These are phyloP conservation scores for Eulemur mongoz DNA, from an alignment of 2,797 vertebrate genomes.

Conservation along the genomic window DNA sequence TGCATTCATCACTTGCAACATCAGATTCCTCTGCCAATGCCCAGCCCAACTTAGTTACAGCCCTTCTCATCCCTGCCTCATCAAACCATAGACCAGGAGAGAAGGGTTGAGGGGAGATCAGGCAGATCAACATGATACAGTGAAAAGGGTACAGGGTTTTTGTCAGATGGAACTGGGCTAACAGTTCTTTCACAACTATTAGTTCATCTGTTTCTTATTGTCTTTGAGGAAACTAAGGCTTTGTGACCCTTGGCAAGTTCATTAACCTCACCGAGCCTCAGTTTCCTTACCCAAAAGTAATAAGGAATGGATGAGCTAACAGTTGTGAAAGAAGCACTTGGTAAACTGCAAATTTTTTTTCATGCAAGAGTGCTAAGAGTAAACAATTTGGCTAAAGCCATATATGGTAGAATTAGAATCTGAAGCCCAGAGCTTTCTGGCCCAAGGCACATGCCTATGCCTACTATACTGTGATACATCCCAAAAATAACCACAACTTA, in stretches of 20 bases:
- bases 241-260: background rate
- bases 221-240: background rate
- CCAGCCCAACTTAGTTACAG: background rate
- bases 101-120: accelerated
- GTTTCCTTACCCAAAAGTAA: background rate
- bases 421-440: background rate
- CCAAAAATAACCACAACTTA: background rate
- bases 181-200: background rate
- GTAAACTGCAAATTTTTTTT: background rate
- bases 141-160: background rate
- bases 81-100: background rate
- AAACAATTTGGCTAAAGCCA: background rate
- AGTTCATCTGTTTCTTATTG: background rate
- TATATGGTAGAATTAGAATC: background rate
- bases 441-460: background rate
- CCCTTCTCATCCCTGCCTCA: background rate
- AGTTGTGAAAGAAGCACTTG: background rate
- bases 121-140: background rate
- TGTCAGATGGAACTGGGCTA: background rate
- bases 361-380: background rate
- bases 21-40: background rate
- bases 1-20: background rate
- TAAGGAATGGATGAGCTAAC: background rate
- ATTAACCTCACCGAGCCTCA: background rate
- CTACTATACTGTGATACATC: background rate